Percentiles rank a stretch among this genome's conserved stretches.
Conservation (phyloP, 2,113 vertebrate genomes). For the Panthera uncia region DNA sequence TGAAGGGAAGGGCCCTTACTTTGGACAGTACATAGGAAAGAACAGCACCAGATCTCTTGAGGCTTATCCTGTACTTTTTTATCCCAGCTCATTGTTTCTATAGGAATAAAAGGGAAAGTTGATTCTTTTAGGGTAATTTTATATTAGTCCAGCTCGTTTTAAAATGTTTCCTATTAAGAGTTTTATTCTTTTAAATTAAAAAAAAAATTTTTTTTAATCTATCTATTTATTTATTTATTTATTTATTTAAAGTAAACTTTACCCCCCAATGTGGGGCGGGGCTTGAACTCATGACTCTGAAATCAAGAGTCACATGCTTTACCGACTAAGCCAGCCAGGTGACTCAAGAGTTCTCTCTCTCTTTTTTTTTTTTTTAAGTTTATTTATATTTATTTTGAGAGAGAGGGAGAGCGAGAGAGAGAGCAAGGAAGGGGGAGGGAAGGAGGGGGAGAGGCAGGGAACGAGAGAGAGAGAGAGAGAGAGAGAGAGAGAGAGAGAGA, state of each 20-base stretch:
- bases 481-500: too few species aligned
- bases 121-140: not conserved
- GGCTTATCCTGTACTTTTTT: not conserved
- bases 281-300: not conserved
- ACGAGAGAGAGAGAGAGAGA: too few species aligned
- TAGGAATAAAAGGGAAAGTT: not conserved
- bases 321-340: not conserved
- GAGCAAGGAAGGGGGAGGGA: too few species aligned
- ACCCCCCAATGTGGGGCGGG: not conserved
- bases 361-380: not conserved
- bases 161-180: not conserved
- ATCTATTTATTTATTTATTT: not conserved
- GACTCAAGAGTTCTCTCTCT: not conserved
- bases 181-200: not conserved
- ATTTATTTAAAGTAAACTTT: not conserved
- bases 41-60: too few species aligned
- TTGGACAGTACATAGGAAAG: accelerated
- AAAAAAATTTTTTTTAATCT: too few species aligned
- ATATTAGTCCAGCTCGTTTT: not conserved
- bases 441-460: too few species aligned
- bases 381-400: too few species aligned
- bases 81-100: not conserved
- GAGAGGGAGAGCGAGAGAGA: too few species aligned
- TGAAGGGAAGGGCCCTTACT: not conserved
- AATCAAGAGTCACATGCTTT: not conserved